phyloP scores from a whole-genome alignment of 2,113 vertebrate genomes.

The Psittacula cyanocephala region DNA sequence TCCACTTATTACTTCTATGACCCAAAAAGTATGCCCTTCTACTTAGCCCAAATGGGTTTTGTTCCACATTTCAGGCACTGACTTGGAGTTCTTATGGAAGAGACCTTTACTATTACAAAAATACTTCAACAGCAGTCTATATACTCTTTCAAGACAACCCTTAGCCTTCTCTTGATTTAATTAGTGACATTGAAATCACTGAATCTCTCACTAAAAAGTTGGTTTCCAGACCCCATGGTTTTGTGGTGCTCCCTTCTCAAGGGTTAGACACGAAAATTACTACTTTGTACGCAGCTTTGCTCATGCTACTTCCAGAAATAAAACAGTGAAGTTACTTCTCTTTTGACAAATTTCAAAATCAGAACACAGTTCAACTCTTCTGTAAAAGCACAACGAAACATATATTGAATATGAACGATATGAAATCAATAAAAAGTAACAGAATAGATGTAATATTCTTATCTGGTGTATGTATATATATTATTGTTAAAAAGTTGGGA shows the following conservation, averaged over 20 bases:
- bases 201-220: not conserved
- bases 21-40: not conserved
- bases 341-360: not conserved
- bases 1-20: not conserved
- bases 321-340: not conserved
- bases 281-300: not conserved
- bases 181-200: not conserved
- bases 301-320: not conserved
- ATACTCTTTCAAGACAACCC: not conserved
- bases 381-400: not conserved
- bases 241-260: not conserved
- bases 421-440: not conserved
- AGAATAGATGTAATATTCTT: not conserved
- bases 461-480: not conserved
- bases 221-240: not conserved
- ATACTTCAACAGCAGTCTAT: not conserved
- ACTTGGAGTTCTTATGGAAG: not conserved
- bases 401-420: not conserved
- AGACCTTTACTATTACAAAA: not conserved
- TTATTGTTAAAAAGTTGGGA: not conserved
- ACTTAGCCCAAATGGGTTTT: not conserved
- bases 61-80: not conserved
- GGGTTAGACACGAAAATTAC: not conserved
- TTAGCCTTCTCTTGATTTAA: not conserved
- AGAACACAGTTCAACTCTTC: not conserved